Conservation (phyloP, 1,140 invertebrate genomes). For the Calephelis virginiensis region DNA sequence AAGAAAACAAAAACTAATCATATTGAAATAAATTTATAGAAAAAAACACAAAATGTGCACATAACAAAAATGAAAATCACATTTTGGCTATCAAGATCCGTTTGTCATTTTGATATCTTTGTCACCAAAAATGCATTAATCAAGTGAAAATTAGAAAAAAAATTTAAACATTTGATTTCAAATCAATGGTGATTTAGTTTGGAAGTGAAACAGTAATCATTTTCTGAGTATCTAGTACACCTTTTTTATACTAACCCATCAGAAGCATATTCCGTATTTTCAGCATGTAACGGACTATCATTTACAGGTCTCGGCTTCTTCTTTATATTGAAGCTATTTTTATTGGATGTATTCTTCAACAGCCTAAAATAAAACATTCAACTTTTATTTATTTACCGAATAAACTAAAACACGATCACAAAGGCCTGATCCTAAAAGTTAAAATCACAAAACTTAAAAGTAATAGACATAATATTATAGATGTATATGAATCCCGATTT, state of each 20-base stretch:
- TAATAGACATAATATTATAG: too few relatives aligned
- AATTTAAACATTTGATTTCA: too few relatives aligned
- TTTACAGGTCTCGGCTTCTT: conserved; percentile 57
- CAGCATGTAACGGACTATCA: conserved; percentile 52
- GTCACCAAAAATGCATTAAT: background rate
- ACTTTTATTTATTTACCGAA: background rate
- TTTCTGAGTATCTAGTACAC: background rate
- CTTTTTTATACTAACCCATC: conserved; percentile 36
- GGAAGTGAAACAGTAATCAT: background rate
- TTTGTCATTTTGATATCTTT: too few relatives aligned
- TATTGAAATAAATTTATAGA: background rate
- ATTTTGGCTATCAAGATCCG: background rate
- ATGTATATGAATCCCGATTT: too few relatives aligned
- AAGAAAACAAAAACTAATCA: conserved; percentile 23
- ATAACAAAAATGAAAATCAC: background rate
- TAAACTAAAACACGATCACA: background rate
- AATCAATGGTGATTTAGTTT: background rate
- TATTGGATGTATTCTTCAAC: conserved; percentile 60
- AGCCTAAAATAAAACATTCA: conserved; percentile 37
- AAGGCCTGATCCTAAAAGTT: too few relatives aligned
- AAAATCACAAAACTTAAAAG: too few relatives aligned
- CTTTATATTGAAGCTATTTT: conserved; percentile 51
- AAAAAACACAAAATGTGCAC: conserved; percentile 2
- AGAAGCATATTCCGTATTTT: conserved; percentile 60
- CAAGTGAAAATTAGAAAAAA: background rate